A percentile compares a stretch with the other conserved stretches of the same genome.
These are phyloP conservation scores for Chascanopsetta lugubris DNA, from an alignment of 2,113 vertebrate species.

Conservation along the genomic window DNA sequence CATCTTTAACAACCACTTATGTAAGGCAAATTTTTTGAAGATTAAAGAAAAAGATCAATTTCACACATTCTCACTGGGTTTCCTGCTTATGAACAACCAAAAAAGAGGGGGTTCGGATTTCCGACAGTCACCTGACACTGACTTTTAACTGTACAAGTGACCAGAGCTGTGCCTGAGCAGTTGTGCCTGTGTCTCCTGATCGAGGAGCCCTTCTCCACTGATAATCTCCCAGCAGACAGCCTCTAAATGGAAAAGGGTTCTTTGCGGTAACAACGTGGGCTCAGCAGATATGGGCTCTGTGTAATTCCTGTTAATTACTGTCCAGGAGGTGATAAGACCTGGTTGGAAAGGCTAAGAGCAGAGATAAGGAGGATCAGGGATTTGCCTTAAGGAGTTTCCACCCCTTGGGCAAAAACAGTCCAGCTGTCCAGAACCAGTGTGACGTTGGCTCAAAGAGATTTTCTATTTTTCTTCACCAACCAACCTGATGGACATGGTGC, in stretches of 20 bases:
- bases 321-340: conserved; percentile 71
- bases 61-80: background rate
- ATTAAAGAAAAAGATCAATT: background rate
- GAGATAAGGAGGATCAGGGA: conserved; percentile 74
- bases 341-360: conserved; percentile 66
- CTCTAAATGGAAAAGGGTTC: conserved; percentile 65
- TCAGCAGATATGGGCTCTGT: conserved; percentile 67
- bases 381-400: conserved; percentile 56
- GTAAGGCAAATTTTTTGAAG: background rate
- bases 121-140: background rate
- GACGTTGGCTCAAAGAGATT: conserved; percentile 30
- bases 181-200: conserved; percentile 42
- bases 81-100: conserved; percentile 1
- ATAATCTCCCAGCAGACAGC: conserved; percentile 70
- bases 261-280: conserved; percentile 47
- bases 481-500: background rate
- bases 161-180: conserved; percentile 15
- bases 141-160: conserved; percentile 32
- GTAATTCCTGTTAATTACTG: conserved; percentile 81
- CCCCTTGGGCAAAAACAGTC: conserved; percentile 52
- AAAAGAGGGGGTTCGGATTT: background rate
- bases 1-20: background rate
- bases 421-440: conserved; percentile 45
- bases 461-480: background rate
- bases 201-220: conserved; percentile 36